Conservation (phyloP, 2,113 vertebrate genomes). For the Fulica atra region DNA sequence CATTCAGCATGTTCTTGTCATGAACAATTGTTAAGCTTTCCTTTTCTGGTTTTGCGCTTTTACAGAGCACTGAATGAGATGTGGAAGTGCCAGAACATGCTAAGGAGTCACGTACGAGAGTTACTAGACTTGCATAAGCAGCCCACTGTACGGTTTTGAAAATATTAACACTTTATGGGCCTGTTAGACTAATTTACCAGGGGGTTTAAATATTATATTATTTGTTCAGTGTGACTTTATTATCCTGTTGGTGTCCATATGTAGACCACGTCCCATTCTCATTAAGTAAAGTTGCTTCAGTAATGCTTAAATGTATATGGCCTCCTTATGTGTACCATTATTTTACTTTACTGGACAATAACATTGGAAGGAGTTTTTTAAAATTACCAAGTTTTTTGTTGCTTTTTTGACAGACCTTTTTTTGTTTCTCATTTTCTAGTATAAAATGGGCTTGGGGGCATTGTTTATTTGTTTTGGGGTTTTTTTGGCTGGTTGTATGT, state of each 20-base stretch:
- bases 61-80: slow-evolving; percentile 96
- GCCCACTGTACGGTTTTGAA: slow-evolving; percentile 83
- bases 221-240: background rate
- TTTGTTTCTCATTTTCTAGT: background rate
- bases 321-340: background rate
- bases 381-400: background rate
- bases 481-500: too few relatives aligned
- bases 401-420: background rate
- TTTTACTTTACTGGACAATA: background rate
- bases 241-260: background rate
- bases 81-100: slow-evolving; percentile 99
- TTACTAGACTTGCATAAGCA: slow-evolving; percentile 96
- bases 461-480: background rate
- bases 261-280: background rate
- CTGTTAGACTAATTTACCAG: background rate
- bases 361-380: background rate
- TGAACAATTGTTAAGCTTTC: background rate
- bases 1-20: background rate
- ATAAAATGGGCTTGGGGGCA: background rate
- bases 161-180: background rate
- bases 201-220: rapidly evolving
- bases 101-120: slow-evolving; percentile 93
- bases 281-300: background rate
- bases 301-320: background rate
- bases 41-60: background rate